Evolutionary conservation across 2,888 invertebrate genomes (phyloP).

Genomic region (Cerceris rybyensis): DNA sequence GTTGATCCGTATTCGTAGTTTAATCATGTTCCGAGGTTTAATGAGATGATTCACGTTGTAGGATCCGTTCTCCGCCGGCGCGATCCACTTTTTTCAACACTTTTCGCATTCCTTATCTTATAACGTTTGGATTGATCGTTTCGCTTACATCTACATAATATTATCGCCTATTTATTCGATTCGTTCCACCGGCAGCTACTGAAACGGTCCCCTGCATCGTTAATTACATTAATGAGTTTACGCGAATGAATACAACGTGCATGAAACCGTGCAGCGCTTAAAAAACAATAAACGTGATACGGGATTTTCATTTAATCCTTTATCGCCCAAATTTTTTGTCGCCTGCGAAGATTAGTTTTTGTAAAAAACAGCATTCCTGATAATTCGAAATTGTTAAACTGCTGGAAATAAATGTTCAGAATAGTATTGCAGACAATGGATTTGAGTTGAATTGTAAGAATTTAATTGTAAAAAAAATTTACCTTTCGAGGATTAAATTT

Average conservation of each 20-base stretch:
- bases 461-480: too few relatives aligned
- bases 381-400: too few relatives aligned
- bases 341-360: too few relatives aligned
- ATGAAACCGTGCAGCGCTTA: too few relatives aligned
- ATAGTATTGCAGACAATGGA: too few relatives aligned
- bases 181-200: slow-evolving; percentile 36
- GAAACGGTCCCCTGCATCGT: slow-evolving; percentile 46
- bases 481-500: too few relatives aligned
- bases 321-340: too few relatives aligned
- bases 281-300: not conserved
- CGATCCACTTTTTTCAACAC: slow-evolving; percentile 24
- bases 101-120: slow-evolving; percentile 35
- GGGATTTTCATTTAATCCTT: not conserved
- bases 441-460: too few relatives aligned
- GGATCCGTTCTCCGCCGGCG: slow-evolving; percentile 2
- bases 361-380: too few relatives aligned
- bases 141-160: slow-evolving; percentile 51
- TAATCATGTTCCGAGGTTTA: not conserved
- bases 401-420: too few relatives aligned
- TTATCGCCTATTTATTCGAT: slow-evolving; percentile 52
- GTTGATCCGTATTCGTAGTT: slow-evolving; percentile 15
- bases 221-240: slow-evolving; percentile 54
- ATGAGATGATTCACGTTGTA: slow-evolving; percentile 5
- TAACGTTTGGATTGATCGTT: slow-evolving; percentile 51
- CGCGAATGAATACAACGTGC: slow-evolving; percentile 13